Conservation (phyloP, 2,113 vertebrate species). For the Nothoprocta perdicaria region DNA sequence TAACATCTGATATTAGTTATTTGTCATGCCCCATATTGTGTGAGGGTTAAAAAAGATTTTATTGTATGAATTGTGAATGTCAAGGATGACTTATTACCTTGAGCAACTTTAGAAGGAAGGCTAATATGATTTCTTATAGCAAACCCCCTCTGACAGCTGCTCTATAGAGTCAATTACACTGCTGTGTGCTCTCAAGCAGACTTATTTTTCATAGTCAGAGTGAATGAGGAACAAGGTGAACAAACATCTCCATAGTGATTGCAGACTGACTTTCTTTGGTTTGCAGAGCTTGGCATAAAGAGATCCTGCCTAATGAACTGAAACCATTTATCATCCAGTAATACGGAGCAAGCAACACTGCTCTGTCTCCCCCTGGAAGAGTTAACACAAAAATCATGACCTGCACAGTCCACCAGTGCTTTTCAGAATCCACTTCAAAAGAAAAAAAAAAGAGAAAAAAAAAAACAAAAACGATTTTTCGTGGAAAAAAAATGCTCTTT, state of each 20-base stretch:
- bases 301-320: slow-evolving; percentile 44
- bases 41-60: slow-evolving; percentile 41
- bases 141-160: slow-evolving; percentile 59
- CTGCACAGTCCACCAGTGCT: background rate
- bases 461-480: background rate
- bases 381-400: background rate
- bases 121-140: slow-evolving; percentile 70
- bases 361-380: background rate
- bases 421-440: background rate
- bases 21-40: slow-evolving; percentile 33
- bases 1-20: slow-evolving; percentile 71
- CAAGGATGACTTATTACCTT: slow-evolving; percentile 74
- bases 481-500: background rate
- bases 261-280: slow-evolving; percentile 35
- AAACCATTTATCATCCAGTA: slow-evolving; percentile 33
- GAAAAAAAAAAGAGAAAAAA: background rate
- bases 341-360: background rate
- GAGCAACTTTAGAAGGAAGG: slow-evolving; percentile 68
- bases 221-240: slow-evolving; percentile 54
- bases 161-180: slow-evolving; percentile 66
- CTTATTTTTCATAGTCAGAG: slow-evolving; percentile 59
- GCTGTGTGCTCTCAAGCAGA: slow-evolving; percentile 24
- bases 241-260: slow-evolving; percentile 46
- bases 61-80: slow-evolving; percentile 65
- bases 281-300: slow-evolving; percentile 33